phyloP scores from a whole-genome alignment of 2,888 invertebrate genomes.

The Pollenia labialis region DNA sequence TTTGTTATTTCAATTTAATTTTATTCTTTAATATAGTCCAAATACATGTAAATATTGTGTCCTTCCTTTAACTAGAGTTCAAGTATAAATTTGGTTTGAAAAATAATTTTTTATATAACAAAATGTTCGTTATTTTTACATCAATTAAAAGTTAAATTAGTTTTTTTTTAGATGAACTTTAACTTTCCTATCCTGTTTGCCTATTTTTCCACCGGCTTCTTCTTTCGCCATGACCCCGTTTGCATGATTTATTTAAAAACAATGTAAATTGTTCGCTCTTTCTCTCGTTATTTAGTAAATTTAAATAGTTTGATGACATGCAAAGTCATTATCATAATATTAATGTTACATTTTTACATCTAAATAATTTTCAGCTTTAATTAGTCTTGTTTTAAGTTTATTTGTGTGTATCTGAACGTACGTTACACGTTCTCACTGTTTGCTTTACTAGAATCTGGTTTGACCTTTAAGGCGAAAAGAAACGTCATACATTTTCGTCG shows the following conservation, averaged over 20 bases:
- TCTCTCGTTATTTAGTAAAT: background rate
- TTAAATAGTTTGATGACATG: constrained; percentile 66
- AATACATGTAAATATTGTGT: too few relatives aligned
- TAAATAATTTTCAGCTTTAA: constrained; percentile 67
- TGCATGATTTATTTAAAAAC: background rate
- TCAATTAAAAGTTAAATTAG: constrained; percentile 61
- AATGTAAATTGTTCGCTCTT: background rate
- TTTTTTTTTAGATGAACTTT: constrained; percentile 8
- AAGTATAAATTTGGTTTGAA: background rate
- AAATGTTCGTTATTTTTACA: background rate
- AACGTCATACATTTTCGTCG: background rate
- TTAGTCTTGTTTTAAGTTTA: constrained; percentile 44
- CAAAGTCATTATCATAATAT: constrained; percentile 58
- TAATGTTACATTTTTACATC: constrained; percentile 64
- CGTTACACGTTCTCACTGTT: too few relatives aligned
- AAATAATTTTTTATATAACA: background rate
- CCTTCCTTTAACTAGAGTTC: background rate
- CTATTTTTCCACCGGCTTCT: too few relatives aligned
- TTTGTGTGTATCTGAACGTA: too few relatives aligned
- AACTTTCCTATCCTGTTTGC: background rate
- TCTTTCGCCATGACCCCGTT: background rate
- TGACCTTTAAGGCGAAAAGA: constrained; percentile 35
- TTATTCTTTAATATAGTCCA: too few relatives aligned
- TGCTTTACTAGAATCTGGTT: background rate
- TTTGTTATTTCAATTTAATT: too few relatives aligned